Evolutionary conservation across 2,113 vertebrate species (phyloP).

Genomic region (Ceyx cyanopectus): DNA sequence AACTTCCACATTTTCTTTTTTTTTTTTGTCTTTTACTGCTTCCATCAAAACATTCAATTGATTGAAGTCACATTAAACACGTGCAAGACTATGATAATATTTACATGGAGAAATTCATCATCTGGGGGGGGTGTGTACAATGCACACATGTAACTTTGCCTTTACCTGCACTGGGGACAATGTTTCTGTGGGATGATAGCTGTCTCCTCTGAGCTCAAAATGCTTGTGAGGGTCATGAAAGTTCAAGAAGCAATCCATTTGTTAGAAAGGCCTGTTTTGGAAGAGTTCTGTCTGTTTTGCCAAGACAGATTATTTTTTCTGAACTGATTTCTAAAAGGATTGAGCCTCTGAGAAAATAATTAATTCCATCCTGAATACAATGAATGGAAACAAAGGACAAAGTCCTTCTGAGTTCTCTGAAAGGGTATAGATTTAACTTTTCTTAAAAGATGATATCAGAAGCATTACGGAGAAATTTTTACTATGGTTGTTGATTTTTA

Average conservation of each 20-base stretch:
- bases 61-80: not conserved
- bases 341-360: not conserved
- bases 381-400: not conserved
- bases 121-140: not conserved
- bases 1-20: not conserved
- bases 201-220: not conserved
- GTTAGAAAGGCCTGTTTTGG: not conserved
- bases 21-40: not conserved
- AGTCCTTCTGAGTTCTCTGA: not conserved
- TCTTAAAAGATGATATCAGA: not conserved
- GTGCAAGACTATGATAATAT: not conserved
- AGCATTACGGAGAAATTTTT: not conserved
- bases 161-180: not conserved
- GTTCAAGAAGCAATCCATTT: not conserved
- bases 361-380: not conserved
- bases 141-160: not conserved
- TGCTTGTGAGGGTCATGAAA: not conserved
- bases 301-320: not conserved
- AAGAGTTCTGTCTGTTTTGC: not conserved
- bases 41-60: not conserved
- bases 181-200: not conserved
- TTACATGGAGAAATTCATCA: not conserved
- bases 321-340: not conserved
- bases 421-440: not conserved
- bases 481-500: not conserved